Base-by-base conservation (phyloP, 2,888 invertebrate genomes). In the Stenodera caucasica region DNA sequence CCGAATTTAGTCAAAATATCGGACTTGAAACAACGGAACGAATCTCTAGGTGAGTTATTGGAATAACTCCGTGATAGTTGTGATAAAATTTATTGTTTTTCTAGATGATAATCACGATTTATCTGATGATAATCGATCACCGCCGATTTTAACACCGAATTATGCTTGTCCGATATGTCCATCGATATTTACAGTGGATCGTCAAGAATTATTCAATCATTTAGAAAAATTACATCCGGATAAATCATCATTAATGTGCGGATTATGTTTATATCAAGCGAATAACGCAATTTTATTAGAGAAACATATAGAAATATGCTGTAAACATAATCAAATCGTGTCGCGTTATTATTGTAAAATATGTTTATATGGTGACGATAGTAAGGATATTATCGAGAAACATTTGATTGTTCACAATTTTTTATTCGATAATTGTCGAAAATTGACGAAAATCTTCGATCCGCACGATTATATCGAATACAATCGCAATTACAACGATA, bases 371-470 rank as follows among this genome's bases (percentile, higher is more conserved):
- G 84, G 84, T 65, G 85, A 85, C 64, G 84, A 85, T 67, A 84
- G 83, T 21, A 78, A 82, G 37, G 84, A 84, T 69, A 82, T 81
- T 63, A 63, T 80, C 23, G 79, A 80, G 58, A 82, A 83, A 33
- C 85, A 86, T 68, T 81, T 85, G 7, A 77, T 82, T 2, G 82
- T 84, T 53, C 86, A 86, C 71, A 83, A 83, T 57, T 79, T 85
- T 54, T 77, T 83, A 61, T 72, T 82, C 14, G 78, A 77, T 18
- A 80, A 67, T 26, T 80, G 78, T 64, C 76, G 72, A 55, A 77
- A 75, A 58, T 75, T 78, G 53, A 67, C 70, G 30, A 75, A 72
- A 61, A 77, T 78, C 68, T 81, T 81, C 63, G 83, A 84, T 70
- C 83, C 84, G 5, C 80, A 80, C 14, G 81, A 78, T 66, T 84